phyloP scores from a whole-genome alignment of 2,888 invertebrate genomes.

The Rhagonycha fulva region DNA sequence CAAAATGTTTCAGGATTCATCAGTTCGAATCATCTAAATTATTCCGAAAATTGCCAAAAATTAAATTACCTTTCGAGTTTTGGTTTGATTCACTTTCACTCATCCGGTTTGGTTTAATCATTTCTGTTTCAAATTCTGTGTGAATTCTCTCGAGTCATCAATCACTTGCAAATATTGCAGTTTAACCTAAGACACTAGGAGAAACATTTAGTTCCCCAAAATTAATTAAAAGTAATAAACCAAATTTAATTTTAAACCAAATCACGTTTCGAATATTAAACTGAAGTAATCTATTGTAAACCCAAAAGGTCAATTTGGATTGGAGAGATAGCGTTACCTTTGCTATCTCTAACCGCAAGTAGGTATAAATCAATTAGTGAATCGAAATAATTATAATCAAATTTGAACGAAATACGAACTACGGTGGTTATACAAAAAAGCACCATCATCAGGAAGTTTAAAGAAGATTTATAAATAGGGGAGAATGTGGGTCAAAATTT shows the following conservation, averaged over 20 bases:
- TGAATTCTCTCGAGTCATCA: not conserved
- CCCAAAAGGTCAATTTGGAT: not conserved
- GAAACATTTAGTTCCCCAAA: not conserved
- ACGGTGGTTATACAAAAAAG: not conserved
- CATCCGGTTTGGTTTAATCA: not conserved
- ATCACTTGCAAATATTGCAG: not conserved
- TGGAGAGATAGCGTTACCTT: not conserved
- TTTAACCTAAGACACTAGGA: not conserved
- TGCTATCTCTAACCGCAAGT: not conserved
- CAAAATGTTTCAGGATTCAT: not conserved
- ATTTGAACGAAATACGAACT: not conserved
- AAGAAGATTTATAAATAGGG: constrained; percentile 24
- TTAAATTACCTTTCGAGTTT: not conserved
- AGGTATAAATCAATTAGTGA: not conserved
- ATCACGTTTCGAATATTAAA: not conserved
- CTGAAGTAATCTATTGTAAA: not conserved
- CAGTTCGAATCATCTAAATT: not conserved
- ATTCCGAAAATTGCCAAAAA: not conserved
- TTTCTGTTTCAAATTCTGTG: not conserved
- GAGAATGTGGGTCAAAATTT: constrained; percentile 22
- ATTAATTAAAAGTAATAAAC: not conserved
- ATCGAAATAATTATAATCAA: not conserved
- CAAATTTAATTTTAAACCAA: not conserved
- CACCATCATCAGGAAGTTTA: not conserved
- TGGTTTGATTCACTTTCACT: not conserved